phyloP scores from a whole-genome alignment of 2,113 vertebrate genomes.

The Pogonocichla stellata region DNA sequence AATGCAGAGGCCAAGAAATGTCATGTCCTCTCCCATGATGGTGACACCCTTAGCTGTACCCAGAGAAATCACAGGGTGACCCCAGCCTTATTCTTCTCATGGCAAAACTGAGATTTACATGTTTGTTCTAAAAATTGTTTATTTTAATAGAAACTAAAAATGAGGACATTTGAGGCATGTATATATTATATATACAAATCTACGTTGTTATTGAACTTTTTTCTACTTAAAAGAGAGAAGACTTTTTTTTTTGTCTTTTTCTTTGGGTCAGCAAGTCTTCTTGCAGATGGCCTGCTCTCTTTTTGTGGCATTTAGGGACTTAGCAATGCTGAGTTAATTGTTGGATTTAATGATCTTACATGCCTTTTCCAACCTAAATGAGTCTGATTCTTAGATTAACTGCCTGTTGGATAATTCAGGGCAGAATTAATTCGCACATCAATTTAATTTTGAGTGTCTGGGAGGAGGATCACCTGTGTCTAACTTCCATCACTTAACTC shows the following conservation, averaged over 20 bases:
- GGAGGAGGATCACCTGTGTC: background rate
- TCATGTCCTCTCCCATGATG: background rate
- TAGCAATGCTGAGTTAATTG: background rate
- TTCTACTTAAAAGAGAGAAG: background rate
- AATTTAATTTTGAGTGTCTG: background rate
- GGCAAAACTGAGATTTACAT: background rate
- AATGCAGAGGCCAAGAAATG: background rate
- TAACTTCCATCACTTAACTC: background rate
- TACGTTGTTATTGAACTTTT: accelerated
- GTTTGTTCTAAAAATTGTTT: background rate
- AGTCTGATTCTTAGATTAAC: background rate
- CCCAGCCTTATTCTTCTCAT: background rate
- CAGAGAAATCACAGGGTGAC: background rate
- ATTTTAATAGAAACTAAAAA: background rate
- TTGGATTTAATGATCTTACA: background rate
- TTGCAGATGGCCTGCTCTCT: background rate
- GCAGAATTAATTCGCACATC: background rate
- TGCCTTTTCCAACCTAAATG: background rate
- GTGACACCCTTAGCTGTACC: background rate
- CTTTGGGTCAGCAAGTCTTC: background rate
- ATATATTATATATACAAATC: background rate
- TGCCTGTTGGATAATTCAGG: background rate
- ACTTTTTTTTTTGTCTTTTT: background rate
- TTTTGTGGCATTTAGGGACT: background rate
- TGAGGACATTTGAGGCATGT: background rate